Evolutionary conservation across 2,797 vertebrate species (phyloP).

Genomic region (Hirundo rustica): DNA sequence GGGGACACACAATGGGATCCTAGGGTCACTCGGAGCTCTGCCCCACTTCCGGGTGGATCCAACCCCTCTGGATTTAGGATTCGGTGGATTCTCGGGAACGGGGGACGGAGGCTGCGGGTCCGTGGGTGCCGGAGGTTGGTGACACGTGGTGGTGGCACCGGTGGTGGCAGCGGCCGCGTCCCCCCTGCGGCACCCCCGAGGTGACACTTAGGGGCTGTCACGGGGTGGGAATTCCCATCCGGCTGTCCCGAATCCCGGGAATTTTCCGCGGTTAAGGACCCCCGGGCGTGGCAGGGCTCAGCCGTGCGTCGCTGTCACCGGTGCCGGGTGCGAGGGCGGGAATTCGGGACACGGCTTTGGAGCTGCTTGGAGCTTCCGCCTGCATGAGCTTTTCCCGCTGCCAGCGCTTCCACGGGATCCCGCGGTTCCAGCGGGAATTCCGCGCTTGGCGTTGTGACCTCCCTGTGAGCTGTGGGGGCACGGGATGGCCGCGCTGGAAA

Average conservation of each 20-base stretch:
- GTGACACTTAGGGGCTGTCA: neutral
- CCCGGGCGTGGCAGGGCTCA: neutral
- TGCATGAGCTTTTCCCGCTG: neutral
- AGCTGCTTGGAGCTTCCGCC: neutral
- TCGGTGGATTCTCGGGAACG: neutral
- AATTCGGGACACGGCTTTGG: neutral
- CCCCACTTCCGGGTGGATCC: neutral
- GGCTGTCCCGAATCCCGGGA: neutral
- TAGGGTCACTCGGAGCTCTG: neutral
- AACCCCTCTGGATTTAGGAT: neutral
- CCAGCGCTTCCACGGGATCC: neutral
- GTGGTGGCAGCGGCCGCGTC: neutral
- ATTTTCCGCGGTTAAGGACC: no score
- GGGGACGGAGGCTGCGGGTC: no score
- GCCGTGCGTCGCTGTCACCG: accelerated
- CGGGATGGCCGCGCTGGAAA: accelerated
- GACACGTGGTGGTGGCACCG: accelerated
- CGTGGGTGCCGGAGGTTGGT: neutral
- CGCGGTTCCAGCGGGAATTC: accelerated
- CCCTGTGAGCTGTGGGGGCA: accelerated
- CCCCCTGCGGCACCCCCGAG: neutral
- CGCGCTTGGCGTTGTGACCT: accelerated
- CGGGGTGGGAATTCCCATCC: neutral
- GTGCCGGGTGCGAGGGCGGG: neutral
- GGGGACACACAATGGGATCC: neutral